Conservation (phyloP, 2,888 invertebrate species). For the Chymomyza caudatula region DNA sequence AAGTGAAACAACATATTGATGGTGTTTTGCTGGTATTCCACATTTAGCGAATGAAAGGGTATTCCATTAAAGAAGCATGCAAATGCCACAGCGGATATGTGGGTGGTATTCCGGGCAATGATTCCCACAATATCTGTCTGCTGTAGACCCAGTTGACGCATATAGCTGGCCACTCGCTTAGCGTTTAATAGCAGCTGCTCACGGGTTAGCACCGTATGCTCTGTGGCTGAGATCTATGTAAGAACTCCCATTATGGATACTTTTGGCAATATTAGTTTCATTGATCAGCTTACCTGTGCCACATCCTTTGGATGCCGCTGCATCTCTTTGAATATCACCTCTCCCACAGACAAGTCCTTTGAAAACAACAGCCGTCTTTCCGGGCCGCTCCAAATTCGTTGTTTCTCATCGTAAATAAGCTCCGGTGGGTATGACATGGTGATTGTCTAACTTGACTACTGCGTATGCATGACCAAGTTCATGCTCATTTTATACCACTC, state of each 20-base stretch:
- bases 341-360: constrained; percentile 53
- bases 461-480: no score
- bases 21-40: constrained; percentile 41
- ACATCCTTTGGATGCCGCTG: constrained; percentile 43
- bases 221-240: constrained; percentile 59
- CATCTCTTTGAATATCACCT: constrained; percentile 49
- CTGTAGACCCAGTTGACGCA: constrained; percentile 42
- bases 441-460: no score
- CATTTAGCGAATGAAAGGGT: constrained; percentile 57
- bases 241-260: no score
- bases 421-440: no score
- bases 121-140: constrained; percentile 66
- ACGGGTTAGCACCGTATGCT: constrained; percentile 43
- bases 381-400: constrained; percentile 50
- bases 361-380: constrained; percentile 30
- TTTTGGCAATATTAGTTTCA: neutral
- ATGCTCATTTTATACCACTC: no score
- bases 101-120: constrained; percentile 60
- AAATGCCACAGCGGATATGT: constrained; percentile 55
- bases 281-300: constrained; percentile 36
- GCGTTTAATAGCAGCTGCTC: constrained; percentile 44
- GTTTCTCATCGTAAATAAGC: constrained; percentile 40
- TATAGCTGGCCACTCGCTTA: constrained; percentile 53
- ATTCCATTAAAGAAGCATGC: constrained; percentile 66
- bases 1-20: constrained; percentile 45